Conservation (phyloP, 2,113 vertebrate genomes). For the Aix galericulata region DNA sequence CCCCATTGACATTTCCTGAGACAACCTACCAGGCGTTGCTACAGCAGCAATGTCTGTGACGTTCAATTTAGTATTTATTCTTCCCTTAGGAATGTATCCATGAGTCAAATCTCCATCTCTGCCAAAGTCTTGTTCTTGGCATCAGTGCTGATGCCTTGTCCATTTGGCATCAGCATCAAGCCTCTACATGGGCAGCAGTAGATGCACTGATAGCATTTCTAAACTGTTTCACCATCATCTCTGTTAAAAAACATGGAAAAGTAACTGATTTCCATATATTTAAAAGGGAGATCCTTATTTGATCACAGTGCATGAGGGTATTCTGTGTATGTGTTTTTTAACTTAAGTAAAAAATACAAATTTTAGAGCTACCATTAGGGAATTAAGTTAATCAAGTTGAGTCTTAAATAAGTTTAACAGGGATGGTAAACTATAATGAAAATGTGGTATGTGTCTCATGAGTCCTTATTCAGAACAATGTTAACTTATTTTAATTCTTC, state of each 20-base stretch:
- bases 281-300: background rate
- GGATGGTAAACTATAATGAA: background rate
- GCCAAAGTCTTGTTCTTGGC: background rate
- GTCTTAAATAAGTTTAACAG: conserved; percentile 42
- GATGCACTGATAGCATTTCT: background rate
- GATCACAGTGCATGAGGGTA: background rate
- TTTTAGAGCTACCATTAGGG: background rate
- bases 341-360: background rate
- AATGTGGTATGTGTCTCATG: background rate
- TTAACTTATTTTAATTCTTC: background rate
- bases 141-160: accelerated
- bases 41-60: background rate
- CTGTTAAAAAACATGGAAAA: background rate
- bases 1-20: background rate
- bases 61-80: background rate
- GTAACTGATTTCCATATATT: background rate
- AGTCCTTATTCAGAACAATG: background rate
- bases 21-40: background rate
- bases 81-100: background rate
- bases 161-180: background rate
- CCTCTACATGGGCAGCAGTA: background rate
- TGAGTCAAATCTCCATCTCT: background rate
- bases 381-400: conserved; percentile 15
- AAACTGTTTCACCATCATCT: background rate
- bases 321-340: background rate